Evolutionary conservation across 2,797 vertebrate species (phyloP), one percentile per base, ranked within the genome.

Genomic region (Hyperoplus immaculatus): DNA sequence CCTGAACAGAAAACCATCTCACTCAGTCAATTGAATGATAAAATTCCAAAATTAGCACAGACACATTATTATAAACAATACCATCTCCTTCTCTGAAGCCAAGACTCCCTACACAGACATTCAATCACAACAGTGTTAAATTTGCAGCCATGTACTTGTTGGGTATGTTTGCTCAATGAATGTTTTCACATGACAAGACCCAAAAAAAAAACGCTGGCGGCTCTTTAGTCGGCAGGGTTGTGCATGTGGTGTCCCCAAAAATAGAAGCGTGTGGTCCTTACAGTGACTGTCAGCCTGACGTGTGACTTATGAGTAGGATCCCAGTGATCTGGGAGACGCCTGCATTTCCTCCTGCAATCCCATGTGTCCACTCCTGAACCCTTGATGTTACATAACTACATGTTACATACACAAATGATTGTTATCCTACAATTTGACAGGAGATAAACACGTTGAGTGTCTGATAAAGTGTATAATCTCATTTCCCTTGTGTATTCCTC

Each of bases 231-330:
- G 59, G 53, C 38, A 50, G 76, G 63, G 62, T 54, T 46, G 6
- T 63, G 74, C 88, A 89, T 80, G 86, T 83, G 84, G 29, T 29
- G 55, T 79, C 59, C 63, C 76, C 55, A 79, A 91, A 29, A 93
- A 93, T 93, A 93, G 87, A 79, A 5, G 8, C 75, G 77, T 76
- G n/a, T 73, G 76, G 45, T 72, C 50, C 60, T 47, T 49, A 65
- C 70, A 29, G 73, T 69, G 49, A 47, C 77, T 81, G 69, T 66
- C 77, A 77, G 60, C 43, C 58, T 56, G 73, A 50, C 9, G 45
- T 71, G 68, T 80, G 74, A 82, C 76, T 65, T 55, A 58, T 0
- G 2, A 66, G 72, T 62, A 16, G 16, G 21, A 60, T 65, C 69
- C 18, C 49, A 63, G 41, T 64, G 21, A 69, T 64, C 43, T 36